Percentiles rank a stretch among this genome's conserved stretches.
Evolutionary conservation across 2,113 vertebrate species (phyloP).

Genomic region (Hydropotes inermis): DNA sequence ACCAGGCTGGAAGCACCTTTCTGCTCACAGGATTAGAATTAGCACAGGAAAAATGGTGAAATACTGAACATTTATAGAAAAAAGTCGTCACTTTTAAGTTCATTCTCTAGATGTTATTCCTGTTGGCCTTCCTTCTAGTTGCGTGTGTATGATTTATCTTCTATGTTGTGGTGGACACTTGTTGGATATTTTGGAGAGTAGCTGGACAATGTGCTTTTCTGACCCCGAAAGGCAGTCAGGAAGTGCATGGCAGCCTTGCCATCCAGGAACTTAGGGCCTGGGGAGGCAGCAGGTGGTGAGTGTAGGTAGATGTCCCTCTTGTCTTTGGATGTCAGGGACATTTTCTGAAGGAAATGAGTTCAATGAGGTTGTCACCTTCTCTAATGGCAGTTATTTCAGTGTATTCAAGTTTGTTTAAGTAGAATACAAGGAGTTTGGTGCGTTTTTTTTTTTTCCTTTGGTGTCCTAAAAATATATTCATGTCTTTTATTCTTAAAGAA

Average conservation of each 20-base stretch:
- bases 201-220: neutral
- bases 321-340: neutral
- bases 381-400: neutral
- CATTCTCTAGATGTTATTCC: too few species aligned
- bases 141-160: neutral
- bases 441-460: neutral
- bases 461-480: neutral
- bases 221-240: neutral
- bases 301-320: neutral
- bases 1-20: neutral
- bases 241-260: neutral
- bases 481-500: constrained; percentile 6
- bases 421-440: neutral
- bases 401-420: neutral
- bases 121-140: neutral
- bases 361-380: neutral
- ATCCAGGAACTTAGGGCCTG: too few species aligned
- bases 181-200: neutral
- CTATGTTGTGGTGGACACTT: neutral
- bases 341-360: neutral
- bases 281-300: neutral
- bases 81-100: neutral
- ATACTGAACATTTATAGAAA: neutral
- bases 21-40: neutral
- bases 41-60: neutral